A percentile compares a stretch with the other conserved stretches of the same genome.
Evolutionary conservation across 92 coral and sea anemone genomes (phyloP).

Genomic region (Paramuricea clavata): DNA sequence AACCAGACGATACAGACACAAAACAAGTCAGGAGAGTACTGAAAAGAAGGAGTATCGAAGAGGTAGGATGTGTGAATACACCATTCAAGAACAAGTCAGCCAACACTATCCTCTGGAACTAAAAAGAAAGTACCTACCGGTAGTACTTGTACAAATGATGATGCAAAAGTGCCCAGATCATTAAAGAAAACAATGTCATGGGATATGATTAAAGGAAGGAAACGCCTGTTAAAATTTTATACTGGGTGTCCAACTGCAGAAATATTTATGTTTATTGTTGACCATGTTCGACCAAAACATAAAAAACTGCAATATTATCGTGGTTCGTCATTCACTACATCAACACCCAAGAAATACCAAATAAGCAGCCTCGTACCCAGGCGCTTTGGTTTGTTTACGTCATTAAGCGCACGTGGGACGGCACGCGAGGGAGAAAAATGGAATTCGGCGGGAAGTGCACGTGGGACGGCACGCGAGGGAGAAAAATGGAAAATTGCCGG

Average conservation of each 20-base stretch:
- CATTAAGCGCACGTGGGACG: too few relatives aligned
- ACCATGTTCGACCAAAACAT: constrained; percentile 33
- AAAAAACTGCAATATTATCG: constrained; percentile 52
- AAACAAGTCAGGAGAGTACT: constrained; percentile 16
- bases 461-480: too few relatives aligned
- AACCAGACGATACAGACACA: not conserved
- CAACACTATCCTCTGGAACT: not conserved
- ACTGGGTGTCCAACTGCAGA: constrained; percentile 51
- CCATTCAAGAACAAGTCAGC: too few relatives aligned
- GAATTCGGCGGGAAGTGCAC: too few relatives aligned
- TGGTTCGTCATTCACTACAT: not conserved
- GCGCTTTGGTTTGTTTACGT: too few relatives aligned
- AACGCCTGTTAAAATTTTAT: constrained; percentile 45
- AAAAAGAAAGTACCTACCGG: too few relatives aligned
- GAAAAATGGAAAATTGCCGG: too few relatives aligned
- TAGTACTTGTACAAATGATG: not conserved
- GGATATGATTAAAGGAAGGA: constrained; percentile 2
- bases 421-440: too few relatives aligned
- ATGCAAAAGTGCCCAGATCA: not conserved
- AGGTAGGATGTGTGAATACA: too few relatives aligned
- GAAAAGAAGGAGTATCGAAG: not conserved
- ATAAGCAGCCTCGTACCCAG: too few relatives aligned
- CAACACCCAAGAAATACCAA: not conserved
- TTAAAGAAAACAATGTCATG: not conserved
- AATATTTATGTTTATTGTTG: constrained; percentile 41